These are phyloP conservation scores for Lithophane ornitopus DNA, from an alignment of 2,888 invertebrate genomes.

Conservation along the genomic window DNA sequence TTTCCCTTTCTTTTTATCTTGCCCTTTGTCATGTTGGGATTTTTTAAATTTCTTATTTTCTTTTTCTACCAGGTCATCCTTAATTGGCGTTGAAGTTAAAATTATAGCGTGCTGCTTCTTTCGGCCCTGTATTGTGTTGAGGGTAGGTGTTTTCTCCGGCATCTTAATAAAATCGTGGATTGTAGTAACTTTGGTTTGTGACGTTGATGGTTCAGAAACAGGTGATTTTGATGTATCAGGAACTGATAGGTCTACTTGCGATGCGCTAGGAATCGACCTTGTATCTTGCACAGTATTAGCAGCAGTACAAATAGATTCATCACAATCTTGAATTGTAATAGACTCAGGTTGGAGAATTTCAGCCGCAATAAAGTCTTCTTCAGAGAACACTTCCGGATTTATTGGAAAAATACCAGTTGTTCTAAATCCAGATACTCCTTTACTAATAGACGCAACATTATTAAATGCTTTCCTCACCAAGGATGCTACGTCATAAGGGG, in stretches of 20 bases:
- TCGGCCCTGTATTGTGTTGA: not conserved
- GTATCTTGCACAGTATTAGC: not conserved
- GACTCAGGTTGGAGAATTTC: not conserved
- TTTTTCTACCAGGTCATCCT: not conserved
- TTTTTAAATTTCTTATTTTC: not conserved
- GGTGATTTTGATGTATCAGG: no score
- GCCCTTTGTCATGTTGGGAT: not conserved
- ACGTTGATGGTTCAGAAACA: not conserved
- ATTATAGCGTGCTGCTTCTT: slow-evolving; percentile 4
- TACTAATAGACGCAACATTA: slow-evolving; percentile 7
- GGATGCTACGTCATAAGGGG: not conserved
- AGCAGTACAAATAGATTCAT: slow-evolving; percentile 1
- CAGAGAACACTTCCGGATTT: not conserved
- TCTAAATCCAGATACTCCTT: not conserved
- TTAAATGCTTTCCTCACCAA: slow-evolving; percentile 39
- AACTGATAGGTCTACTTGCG: not conserved
- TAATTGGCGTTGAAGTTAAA: slow-evolving; percentile 2
- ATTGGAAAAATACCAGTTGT: not conserved
- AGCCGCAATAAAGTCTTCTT: slow-evolving; percentile 1
- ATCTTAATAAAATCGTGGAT: not conserved
- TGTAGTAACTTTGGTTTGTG: slow-evolving; percentile 7
- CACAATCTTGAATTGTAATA: not conserved
- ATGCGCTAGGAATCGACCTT: slow-evolving; percentile 1
- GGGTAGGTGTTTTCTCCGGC: not conserved
- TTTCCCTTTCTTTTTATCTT: not conserved